Percentiles rank a stretch among this genome's conserved stretches.
Evolutionary conservation across 2,888 invertebrate species (phyloP).

Genomic region (Nowickia ferox): DNA sequence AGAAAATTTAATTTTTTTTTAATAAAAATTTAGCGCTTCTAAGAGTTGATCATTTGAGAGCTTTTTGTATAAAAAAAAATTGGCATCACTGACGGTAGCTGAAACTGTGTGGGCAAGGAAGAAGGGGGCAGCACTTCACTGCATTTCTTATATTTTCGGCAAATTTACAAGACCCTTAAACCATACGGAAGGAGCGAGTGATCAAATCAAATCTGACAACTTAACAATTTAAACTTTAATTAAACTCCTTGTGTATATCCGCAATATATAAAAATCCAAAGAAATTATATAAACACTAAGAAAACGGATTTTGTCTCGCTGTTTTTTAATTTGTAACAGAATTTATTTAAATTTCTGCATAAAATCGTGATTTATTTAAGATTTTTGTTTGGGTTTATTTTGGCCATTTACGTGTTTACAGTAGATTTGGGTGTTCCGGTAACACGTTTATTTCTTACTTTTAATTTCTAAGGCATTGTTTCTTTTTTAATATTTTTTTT

Average conservation of each 20-base stretch:
- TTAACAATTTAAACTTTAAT: slow-evolving; percentile 28
- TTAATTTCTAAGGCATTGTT: slow-evolving; percentile 55
- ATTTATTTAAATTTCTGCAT: slow-evolving; percentile 72
- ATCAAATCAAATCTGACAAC: not conserved
- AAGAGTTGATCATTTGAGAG: too few relatives aligned
- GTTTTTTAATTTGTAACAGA: not conserved
- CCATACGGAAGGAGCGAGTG: not conserved
- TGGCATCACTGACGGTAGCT: too few relatives aligned
- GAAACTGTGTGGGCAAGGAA: too few relatives aligned
- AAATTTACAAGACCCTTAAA: slow-evolving; percentile 25
- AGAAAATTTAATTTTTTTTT: too few relatives aligned
- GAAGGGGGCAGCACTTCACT: not conserved
- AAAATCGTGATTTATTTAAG: slow-evolving; percentile 76
- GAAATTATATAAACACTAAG: slow-evolving; percentile 12
- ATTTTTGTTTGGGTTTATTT: slow-evolving; percentile 55
- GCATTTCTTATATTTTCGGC: not conserved
- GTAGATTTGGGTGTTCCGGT: slow-evolving; percentile 71
- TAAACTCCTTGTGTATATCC: slow-evolving; percentile 18
- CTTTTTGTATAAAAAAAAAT: too few relatives aligned
- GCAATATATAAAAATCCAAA: not conserved
- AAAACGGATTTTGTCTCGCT: slow-evolving; percentile 31
- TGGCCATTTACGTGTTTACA: slow-evolving; percentile 56
- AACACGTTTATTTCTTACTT: slow-evolving; percentile 70
- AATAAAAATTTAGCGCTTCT: too few relatives aligned
- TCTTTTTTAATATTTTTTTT: not conserved